Evolutionary conservation across 1,140 invertebrate species (phyloP), one percentile per base, ranked within the genome.

Genomic region (Argopecten irradians): DNA sequence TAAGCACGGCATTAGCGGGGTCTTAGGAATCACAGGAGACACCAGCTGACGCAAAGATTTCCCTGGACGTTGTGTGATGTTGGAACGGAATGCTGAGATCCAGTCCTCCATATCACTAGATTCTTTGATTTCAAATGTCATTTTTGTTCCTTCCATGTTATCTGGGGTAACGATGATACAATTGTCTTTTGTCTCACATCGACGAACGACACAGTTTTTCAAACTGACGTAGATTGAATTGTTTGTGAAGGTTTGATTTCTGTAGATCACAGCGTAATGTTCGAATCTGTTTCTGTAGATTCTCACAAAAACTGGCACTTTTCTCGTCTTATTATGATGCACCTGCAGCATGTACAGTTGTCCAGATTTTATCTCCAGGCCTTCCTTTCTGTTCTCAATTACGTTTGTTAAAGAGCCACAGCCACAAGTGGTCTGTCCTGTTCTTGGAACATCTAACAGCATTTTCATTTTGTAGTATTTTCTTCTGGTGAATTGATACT

Each of bases 221-320:
- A 71, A 39, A n/a, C 84, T 88, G 0, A 88, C 34, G 3, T 85
- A 89, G 16, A 89, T 55, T 0, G 82, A 13, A 1, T 84, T 19
- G 46, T 83, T 84, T 1, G 88, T 84, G 19, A 84, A 36, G 55
- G 86, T 86, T 3, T 84, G 35, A 28, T 86, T 83, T 55, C 82
- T 87, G 22, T 83, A 86, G 19, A 89, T 36, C 0, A 89, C 85
- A 0, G 88, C 88, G 22, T 89, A 89, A 89, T 89, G 88, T 84
- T 89, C 88, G 7, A 84, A 89, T 34, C 82, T 55, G 41, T 86
- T 89, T 71, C 34, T 86, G 41, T 89, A 89, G 16, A 89, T 85
- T 35, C 35, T 19, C 1, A 87, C 46, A 39, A 83, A 84, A 22
- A 89, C 88, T 0, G 88, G 88, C 41, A 87, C 28, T 33, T 82